Conservation (phyloP, 2,797 vertebrate genomes). For the Pseudochaenichthys georgianus region DNA sequence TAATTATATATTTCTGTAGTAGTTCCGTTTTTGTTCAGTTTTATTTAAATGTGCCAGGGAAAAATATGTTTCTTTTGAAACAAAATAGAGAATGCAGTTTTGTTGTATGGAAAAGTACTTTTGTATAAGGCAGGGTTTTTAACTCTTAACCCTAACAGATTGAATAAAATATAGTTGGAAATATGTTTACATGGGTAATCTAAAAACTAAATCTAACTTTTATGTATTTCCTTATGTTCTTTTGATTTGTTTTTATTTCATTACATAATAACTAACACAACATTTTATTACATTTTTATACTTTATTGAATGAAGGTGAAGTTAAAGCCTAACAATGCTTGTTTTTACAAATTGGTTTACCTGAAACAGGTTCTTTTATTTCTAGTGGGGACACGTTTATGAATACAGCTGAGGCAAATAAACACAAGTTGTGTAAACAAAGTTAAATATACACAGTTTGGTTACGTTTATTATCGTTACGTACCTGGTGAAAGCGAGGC, state of each 20-base stretch:
- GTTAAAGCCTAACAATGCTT: background rate
- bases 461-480: slow-evolving; percentile 5
- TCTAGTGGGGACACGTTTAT: background rate
- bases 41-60: too few species aligned
- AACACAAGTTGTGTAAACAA: background rate
- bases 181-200: background rate
- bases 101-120: too few species aligned
- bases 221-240: background rate
- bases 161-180: background rate
- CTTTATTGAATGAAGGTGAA: background rate
- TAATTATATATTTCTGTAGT: too few species aligned
- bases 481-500: slow-evolving; percentile 32
- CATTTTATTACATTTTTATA: background rate
- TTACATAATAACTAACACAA: background rate
- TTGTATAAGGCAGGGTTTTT: too few species aligned
- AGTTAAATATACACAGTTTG: slow-evolving; percentile 18
- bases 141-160: slow-evolving; percentile 13
- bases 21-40: too few species aligned
- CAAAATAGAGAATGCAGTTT: too few species aligned
- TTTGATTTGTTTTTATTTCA: background rate
- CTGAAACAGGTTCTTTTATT: background rate
- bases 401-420: slow-evolving; percentile 8
- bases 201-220: background rate
- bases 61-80: too few species aligned
- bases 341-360: slow-evolving; percentile 1